Evolutionary conservation across 2,113 vertebrate species (phyloP).

Genomic region (human (Homo sapiens)): GRCh38 chr2:106271001-106271500

Average conservation of each 20-base stretch:
- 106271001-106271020: neutral
- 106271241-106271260: neutral
- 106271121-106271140: neutral
- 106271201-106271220: neutral
- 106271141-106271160: neutral
- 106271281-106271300: neutral
- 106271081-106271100: neutral
- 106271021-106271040: neutral
- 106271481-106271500: neutral
- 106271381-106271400: neutral
- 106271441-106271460: neutral
- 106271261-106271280: neutral
- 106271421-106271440: neutral
- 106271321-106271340: neutral
- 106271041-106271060: neutral
- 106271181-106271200: neutral
- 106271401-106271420: neutral
- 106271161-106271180: neutral
- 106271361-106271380: rapidly evolving
- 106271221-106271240: neutral
- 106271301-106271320: neutral
- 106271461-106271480: neutral
- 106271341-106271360: neutral
- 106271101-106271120: neutral
- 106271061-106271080: neutral